phyloP scores from a whole-genome alignment of 1,140 invertebrate species.

The Brachionus rotundiformis region DNA sequence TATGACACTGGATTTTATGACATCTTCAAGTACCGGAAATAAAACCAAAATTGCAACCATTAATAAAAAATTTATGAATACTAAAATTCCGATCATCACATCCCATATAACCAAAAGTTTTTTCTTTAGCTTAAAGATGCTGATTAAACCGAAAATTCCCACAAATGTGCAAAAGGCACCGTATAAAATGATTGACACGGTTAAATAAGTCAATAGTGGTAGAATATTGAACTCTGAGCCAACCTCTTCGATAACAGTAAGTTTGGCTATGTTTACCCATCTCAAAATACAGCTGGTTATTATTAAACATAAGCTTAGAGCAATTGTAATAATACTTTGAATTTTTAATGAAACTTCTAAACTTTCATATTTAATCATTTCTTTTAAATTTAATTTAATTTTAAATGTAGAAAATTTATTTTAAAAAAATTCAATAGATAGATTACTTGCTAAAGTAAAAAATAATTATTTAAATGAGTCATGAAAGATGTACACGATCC shows the following conservation, averaged over 20 bases:
- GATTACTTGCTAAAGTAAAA: neutral
- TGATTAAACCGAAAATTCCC: neutral
- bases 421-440: neutral
- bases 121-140: neutral
- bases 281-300: constrained; percentile 1
- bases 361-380: constrained; percentile 37
- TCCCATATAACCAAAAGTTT: neutral
- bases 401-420: neutral
- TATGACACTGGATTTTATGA: neutral
- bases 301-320: constrained; percentile 18
- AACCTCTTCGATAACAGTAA: neutral
- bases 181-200: neutral
- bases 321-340: neutral
- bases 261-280: constrained; percentile 8
- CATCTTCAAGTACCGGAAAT: neutral
- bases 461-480: neutral
- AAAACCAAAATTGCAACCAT: neutral
- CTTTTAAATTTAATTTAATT: neutral
- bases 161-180: neutral
- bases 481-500: neutral
- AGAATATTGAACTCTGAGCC: neutral
- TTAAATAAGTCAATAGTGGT: neutral
- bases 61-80: constrained; percentile 25
- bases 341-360: constrained; percentile 10
- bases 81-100: neutral